phyloP scores from a whole-genome alignment of 53 echinoderm and acorn worm genomes.

The Paelopatides confundens region DNA sequence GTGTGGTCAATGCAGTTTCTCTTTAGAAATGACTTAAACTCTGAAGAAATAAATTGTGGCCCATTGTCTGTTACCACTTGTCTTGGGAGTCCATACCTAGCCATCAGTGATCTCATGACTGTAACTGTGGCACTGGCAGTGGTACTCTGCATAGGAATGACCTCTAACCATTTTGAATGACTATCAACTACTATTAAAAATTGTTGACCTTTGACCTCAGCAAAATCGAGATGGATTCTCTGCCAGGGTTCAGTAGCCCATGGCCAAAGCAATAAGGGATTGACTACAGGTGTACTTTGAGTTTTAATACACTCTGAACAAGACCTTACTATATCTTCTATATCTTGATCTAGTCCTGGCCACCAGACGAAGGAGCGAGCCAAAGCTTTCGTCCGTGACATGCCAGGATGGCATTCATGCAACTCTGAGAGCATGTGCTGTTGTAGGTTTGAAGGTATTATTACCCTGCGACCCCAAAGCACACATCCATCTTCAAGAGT shows the following conservation, averaged over 20 bases:
- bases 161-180: constrained; percentile 79
- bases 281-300: not conserved
- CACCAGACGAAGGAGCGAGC: constrained; percentile 27
- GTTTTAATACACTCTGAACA: constrained; percentile 2
- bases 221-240: constrained; percentile 42
- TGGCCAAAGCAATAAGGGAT: constrained; percentile 21
- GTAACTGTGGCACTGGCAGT: not conserved
- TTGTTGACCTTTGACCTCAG: constrained; percentile 53
- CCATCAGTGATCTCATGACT: not conserved
- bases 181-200: constrained; percentile 68
- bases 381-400: constrained; percentile 7
- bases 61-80: not conserved
- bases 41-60: not conserved
- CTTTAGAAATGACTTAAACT: too few species aligned
- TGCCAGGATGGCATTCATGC: constrained; percentile 35
- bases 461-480: constrained; percentile 36
- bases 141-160: constrained; percentile 55
- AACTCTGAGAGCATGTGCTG: constrained; percentile 29
- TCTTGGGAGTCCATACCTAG: not conserved
- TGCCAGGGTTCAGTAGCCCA: constrained; percentile 54
- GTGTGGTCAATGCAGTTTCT: constrained; percentile 52
- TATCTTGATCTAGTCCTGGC: constrained; percentile 46
- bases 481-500: constrained; percentile 40
- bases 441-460: constrained; percentile 11
- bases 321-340: constrained; percentile 25